Conservation (phyloP, 23 tunicate genomes). For the Trididemnum clinides region DNA sequence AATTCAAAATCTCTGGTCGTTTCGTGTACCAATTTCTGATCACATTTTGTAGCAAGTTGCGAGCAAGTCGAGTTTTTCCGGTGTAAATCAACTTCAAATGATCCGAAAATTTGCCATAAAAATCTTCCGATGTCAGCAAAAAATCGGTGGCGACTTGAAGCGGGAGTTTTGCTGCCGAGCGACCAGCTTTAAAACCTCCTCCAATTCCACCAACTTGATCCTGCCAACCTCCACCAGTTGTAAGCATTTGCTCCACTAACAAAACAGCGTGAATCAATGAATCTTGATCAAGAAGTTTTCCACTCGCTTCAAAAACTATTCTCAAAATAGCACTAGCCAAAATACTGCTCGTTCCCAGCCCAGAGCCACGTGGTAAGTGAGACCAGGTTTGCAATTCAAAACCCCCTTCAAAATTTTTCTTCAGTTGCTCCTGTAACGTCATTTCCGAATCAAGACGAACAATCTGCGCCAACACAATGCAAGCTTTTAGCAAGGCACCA, state of each 20-base stretch:
- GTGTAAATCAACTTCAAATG: constrained; percentile 82
- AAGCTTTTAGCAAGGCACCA: constrained; percentile 87
- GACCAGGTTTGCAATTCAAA: constrained; percentile 92
- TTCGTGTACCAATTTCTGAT: constrained; percentile 84
- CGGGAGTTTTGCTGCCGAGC: constrained; percentile 49
- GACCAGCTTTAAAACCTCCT: constrained; percentile 78
- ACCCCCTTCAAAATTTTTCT: constrained; percentile 50
- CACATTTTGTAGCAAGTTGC: constrained; percentile 86
- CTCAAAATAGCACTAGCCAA: constrained; percentile 73
- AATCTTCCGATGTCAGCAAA: constrained; percentile 37
- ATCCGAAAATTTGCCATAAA: constrained; percentile 25
- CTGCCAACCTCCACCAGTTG: constrained; percentile 98
- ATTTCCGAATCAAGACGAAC: constrained; percentile 25
- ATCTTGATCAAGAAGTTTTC: constrained; percentile 38
- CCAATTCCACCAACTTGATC: constrained; percentile 91
- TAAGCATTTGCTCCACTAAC: constrained; percentile 85
- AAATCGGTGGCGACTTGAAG: constrained; percentile 44
- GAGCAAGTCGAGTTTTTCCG: constrained; percentile 86
- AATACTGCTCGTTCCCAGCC: constrained; percentile 94
- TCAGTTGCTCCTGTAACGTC: constrained; percentile 54
- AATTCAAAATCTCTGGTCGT: constrained; percentile 52
- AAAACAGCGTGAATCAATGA: constrained; percentile 83
- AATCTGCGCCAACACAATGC: constrained; percentile 60
- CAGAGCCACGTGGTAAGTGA: constrained; percentile 77
- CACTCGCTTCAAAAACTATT: constrained; percentile 46